Evolutionary conservation across 2,888 invertebrate genomes (phyloP), one percentile per base, ranked within the genome.

Genomic region (Drosophila ustulata): DNA sequence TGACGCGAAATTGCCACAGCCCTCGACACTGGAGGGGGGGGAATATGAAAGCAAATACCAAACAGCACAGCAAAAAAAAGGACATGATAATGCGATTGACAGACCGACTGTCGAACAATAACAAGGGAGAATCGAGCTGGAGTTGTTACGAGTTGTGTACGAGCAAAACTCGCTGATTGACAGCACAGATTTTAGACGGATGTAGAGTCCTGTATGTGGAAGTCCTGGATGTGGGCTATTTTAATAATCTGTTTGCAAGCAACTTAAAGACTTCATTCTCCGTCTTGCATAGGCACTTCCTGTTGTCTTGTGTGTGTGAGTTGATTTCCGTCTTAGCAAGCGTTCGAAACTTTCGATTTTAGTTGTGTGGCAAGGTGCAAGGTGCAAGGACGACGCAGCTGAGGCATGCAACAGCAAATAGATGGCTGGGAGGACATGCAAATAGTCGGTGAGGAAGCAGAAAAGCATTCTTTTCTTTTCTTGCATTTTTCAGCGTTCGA

Each of bases 271-370:
- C 6, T 41, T 4, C n/a, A 1, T 34, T 28, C 43, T 18, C 7
- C 34, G 9, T 3, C 3, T 8, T 65, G 61, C 55, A 28, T 32
- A 56, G 46, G 46, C 63, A 63, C 56, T 75, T 85, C 82, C 84
- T 75, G 83, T 84, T 82, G 70, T 9, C 6, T 55, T 5, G 37
- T 43, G 37, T 23, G 23, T 77, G 68, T 61, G 55, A 75, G 59
- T 81, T 75, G 84, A 84, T 80, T 84, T 87, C 80, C 84, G 67
- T 58, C 64, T 79, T 66, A 28, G 41, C 8, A 46, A 45, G 23
- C 7, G 25, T 25, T 25, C 25, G 23, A 45, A 67, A 77, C 83
- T 81, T 86, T 83, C 74, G 78, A 78, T 82, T 85, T 69, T 71
- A 34, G 41, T 50, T 8, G 13, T 43, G n/a, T 13, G 37, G 23